Evolutionary conservation across 2,113 vertebrate genomes (phyloP).

Genomic region (Eonycteris spelaea): DNA sequence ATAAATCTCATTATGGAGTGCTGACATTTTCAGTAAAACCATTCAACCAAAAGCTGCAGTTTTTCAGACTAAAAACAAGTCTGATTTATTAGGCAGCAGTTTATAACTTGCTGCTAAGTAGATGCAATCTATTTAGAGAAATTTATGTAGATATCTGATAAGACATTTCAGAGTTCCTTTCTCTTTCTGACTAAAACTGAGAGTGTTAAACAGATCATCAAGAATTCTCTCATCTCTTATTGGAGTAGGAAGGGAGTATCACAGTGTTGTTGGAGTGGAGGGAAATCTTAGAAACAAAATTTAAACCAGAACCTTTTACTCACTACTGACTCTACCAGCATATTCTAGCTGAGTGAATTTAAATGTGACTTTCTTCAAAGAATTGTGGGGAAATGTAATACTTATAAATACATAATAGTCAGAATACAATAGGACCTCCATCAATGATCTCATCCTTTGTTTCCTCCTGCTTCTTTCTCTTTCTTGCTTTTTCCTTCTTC

Average conservation of each 20-base stretch:
- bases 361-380: not conserved
- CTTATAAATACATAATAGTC: fast-evolving
- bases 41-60: conserved; percentile 60
- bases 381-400: not conserved
- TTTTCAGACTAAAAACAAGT: conserved; percentile 61
- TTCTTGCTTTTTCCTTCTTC: not conserved
- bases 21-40: conserved; percentile 73
- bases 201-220: not conserved
- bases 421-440: not conserved
- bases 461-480: not conserved
- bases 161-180: conserved; percentile 11
- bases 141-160: conserved; percentile 55
- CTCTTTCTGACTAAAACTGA: conserved; percentile 49
- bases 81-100: conserved; percentile 66
- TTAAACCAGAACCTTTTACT: not conserved
- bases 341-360: not conserved
- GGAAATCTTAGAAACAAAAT: not conserved
- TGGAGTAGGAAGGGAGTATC: not conserved
- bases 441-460: not conserved
- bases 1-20: conserved; percentile 75
- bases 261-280: not conserved
- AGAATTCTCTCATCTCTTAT: not conserved
- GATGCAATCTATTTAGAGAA: conserved; percentile 69
- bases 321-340: not conserved
- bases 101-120: conserved; percentile 70